Percentiles rank a stretch among this genome's conserved stretches.
phyloP scores from a whole-genome alignment of 2,888 invertebrate species.

The Arge pagana region DNA sequence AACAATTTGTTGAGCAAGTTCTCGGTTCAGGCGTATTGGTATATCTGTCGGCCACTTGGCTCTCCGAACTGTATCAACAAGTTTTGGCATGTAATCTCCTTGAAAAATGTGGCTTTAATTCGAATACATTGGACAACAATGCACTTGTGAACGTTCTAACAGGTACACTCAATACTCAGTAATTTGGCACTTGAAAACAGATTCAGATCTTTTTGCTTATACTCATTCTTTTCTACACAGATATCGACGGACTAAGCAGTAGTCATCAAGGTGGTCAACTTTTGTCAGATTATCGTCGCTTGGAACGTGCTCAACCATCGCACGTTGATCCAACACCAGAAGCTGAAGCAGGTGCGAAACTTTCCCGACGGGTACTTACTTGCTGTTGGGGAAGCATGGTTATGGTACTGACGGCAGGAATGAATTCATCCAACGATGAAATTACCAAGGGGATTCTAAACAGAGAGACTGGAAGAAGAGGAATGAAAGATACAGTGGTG shows the following conservation, averaged over 20 bases:
- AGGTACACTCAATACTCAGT: constrained; percentile 60
- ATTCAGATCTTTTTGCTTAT: not conserved
- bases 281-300: constrained; percentile 83
- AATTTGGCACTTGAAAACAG: not conserved
- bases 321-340: constrained; percentile 72
- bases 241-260: constrained; percentile 82
- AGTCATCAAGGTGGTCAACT: constrained; percentile 71
- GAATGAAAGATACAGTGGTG: constrained; percentile 80
- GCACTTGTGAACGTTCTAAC: constrained; percentile 76
- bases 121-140: constrained; percentile 62
- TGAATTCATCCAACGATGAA: constrained; percentile 54
- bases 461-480: constrained; percentile 56
- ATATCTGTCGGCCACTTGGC: constrained; percentile 91
- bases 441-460: constrained; percentile 49
- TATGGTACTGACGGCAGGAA: constrained; percentile 77
- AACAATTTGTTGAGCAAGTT: constrained; percentile 90
- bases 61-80: constrained; percentile 89
- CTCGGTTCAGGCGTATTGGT: constrained; percentile 91
- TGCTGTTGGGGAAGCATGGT: constrained; percentile 94
- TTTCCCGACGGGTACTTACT: constrained; percentile 79
- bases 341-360: constrained; percentile 78
- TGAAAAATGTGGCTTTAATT: constrained; percentile 70
- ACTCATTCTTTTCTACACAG: constrained; percentile 58
- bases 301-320: constrained; percentile 76
- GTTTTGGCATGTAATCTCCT: constrained; percentile 76